Percentiles rank a stretch among this genome's conserved stretches.
Evolutionary conservation across 2,797 vertebrate species (phyloP).

Genomic region (Sebastiscus tertius): DNA sequence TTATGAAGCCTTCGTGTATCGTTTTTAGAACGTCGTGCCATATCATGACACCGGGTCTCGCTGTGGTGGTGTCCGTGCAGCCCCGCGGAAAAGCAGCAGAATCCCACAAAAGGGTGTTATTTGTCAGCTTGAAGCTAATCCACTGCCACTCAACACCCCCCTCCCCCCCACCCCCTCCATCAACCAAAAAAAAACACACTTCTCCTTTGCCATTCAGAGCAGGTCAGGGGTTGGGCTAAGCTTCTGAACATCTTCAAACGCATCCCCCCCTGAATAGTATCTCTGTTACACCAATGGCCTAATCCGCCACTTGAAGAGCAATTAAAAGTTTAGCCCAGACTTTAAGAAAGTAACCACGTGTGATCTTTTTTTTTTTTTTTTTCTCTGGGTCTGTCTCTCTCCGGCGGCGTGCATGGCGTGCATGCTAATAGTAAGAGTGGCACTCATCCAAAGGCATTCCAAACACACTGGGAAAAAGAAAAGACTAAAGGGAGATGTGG

Average conservation of each 20-base stretch:
- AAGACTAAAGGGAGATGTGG: slow-evolving; percentile 30
- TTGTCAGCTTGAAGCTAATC: slow-evolving; percentile 68
- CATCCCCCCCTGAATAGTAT: slow-evolving; percentile 75
- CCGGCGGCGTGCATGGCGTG: slow-evolving; percentile 50
- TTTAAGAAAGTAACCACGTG: slow-evolving; percentile 79
- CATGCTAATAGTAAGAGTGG: slow-evolving; percentile 73
- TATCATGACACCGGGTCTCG: slow-evolving; percentile 32
- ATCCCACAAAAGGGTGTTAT: slow-evolving; percentile 63
- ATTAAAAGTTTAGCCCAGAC: slow-evolving; percentile 85
- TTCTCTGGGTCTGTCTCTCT: slow-evolving; percentile 61
- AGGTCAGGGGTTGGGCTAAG: slow-evolving; percentile 77
- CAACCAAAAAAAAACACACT: slow-evolving; percentile 19
- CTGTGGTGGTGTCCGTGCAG: slow-evolving; percentile 27
- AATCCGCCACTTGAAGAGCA: slow-evolving; percentile 84
- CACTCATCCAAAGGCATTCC: slow-evolving; percentile 65
- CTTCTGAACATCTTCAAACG: slow-evolving; percentile 77
- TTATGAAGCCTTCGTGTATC: slow-evolving; percentile 19
- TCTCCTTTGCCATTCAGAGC: slow-evolving; percentile 68
- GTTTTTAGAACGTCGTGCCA: slow-evolving; percentile 10
- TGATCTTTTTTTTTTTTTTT: slow-evolving; percentile 54
- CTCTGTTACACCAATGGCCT: slow-evolving; percentile 78
- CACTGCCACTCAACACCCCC: slow-evolving; percentile 56
- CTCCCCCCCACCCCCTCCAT: background rate
- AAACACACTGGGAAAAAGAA: slow-evolving; percentile 53
- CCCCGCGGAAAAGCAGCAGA: slow-evolving; percentile 18